These are phyloP conservation scores for Tetragonisca angustula DNA, from an alignment of 2,888 invertebrate species.

Conservation along the genomic window DNA sequence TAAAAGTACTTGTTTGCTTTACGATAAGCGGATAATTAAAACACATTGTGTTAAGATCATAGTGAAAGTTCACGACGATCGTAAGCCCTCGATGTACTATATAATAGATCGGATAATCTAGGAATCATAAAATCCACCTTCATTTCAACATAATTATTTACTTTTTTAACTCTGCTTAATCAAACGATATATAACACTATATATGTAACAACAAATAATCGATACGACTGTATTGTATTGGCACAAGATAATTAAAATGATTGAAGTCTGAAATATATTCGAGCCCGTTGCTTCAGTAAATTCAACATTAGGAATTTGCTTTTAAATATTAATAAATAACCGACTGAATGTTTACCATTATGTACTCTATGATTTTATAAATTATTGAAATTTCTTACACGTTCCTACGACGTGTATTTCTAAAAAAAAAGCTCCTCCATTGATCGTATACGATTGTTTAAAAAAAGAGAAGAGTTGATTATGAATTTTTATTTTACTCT, in stretches of 20 bases:
- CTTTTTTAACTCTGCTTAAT: not conserved
- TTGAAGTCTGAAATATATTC: not conserved
- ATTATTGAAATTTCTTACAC: too few relatives aligned
- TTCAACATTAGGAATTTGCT: not conserved
- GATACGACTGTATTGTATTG: not conserved
- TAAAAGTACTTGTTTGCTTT: slow-evolving; percentile 16
- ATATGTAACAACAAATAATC: slow-evolving; percentile 15
- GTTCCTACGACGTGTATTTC: not conserved
- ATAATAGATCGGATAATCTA: not conserved
- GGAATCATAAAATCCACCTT: not conserved
- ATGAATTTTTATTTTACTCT: not conserved
- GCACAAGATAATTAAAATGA: slow-evolving; percentile 5
- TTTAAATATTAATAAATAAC: not conserved
- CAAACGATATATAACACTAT: slow-evolving; percentile 3
- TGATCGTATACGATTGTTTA: not conserved
- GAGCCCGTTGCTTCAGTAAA: not conserved
- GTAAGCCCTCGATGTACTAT: not conserved
- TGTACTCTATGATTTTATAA: not conserved
- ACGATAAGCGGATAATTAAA: not conserved
- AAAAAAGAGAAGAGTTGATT: not conserved
- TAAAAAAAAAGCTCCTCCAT: not conserved
- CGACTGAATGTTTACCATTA: not conserved
- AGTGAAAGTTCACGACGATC: not conserved
- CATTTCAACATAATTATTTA: slow-evolving; percentile 9
- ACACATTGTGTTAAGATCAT: not conserved